Percentiles rank a stretch among this genome's conserved stretches.
phyloP scores from a whole-genome alignment of 2,797 vertebrate species.

The Falco berigora region DNA sequence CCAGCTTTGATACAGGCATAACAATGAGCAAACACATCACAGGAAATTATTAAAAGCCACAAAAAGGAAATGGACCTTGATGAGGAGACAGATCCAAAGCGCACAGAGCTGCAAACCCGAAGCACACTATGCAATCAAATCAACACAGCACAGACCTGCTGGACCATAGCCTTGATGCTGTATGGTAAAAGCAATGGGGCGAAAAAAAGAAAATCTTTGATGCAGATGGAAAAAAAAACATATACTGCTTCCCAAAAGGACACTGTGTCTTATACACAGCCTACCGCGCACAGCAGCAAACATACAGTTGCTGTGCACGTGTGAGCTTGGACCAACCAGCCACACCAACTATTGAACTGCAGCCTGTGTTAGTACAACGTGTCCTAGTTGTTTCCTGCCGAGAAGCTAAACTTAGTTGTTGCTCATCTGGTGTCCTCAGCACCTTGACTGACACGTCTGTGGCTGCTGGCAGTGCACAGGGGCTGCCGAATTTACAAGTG shows the following conservation, averaged over 20 bases:
- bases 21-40: constrained; percentile 19
- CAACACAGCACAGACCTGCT: background rate
- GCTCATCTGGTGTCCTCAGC: constrained; percentile 36
- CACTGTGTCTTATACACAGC: background rate
- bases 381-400: constrained; percentile 52
- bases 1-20: background rate
- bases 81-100: background rate
- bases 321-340: background rate
- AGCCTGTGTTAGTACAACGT: background rate
- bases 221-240: background rate
- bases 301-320: background rate
- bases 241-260: constrained; percentile 18
- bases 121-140: background rate
- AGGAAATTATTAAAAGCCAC: constrained; percentile 49
- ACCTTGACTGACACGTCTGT: background rate
- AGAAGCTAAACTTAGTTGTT: constrained; percentile 42
- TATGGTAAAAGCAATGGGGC: background rate
- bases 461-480: constrained; percentile 18
- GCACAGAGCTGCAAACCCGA: background rate
- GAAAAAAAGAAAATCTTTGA: background rate
- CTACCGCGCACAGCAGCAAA: background rate
- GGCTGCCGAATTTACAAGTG: background rate
- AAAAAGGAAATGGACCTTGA: constrained; percentile 14
- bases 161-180: background rate
- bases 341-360: background rate